Percentiles rank a stretch among this genome's conserved stretches.
Conservation (phyloP, 2,797 vertebrate genomes). For the Triplophysa bombifrons region DNA sequence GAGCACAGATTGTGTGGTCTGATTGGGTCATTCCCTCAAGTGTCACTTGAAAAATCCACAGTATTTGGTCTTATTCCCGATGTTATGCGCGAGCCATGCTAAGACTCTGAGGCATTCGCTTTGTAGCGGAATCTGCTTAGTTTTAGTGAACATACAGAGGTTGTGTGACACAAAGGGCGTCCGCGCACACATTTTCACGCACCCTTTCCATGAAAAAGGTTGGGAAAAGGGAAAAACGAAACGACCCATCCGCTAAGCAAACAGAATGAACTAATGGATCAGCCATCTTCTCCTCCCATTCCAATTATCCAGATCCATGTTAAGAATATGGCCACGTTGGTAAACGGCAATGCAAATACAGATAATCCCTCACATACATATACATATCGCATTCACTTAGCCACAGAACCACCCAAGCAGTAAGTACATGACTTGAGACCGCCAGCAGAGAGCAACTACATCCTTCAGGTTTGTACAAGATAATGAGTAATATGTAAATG, state of each 20-base stretch:
- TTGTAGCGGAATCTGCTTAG: conserved; percentile 82
- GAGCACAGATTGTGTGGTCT: conserved; percentile 83
- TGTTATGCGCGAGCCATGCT: conserved; percentile 45
- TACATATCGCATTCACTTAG: conserved; percentile 86
- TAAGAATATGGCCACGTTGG: conserved; percentile 79
- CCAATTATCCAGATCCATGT: conserved; percentile 84
- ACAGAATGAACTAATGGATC: conserved; percentile 86
- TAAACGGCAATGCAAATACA: conserved; percentile 82
- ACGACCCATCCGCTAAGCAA: conserved; percentile 81
- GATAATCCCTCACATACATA: conserved; percentile 87
- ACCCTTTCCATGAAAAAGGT: conserved; percentile 79
- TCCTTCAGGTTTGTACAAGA: conserved; percentile 81
- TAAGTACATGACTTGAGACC: conserved; percentile 72
- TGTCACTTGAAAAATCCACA: conserved; percentile 82
- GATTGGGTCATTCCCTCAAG: conserved; percentile 82
- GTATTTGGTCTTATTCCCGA: conserved; percentile 63
- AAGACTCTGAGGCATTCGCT: conserved; percentile 73
- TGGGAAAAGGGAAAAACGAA: conserved; percentile 81
- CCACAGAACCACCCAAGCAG: conserved; percentile 86
- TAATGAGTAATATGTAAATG: conserved; percentile 89
- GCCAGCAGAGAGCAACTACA: conserved; percentile 76
- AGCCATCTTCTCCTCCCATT: conserved; percentile 82
- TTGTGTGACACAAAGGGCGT: conserved; percentile 74
- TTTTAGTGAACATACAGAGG: conserved; percentile 74
- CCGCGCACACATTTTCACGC: conserved; percentile 26